Conservation (phyloP, 1,140 invertebrate genomes). For the Sipha flava region DNA sequence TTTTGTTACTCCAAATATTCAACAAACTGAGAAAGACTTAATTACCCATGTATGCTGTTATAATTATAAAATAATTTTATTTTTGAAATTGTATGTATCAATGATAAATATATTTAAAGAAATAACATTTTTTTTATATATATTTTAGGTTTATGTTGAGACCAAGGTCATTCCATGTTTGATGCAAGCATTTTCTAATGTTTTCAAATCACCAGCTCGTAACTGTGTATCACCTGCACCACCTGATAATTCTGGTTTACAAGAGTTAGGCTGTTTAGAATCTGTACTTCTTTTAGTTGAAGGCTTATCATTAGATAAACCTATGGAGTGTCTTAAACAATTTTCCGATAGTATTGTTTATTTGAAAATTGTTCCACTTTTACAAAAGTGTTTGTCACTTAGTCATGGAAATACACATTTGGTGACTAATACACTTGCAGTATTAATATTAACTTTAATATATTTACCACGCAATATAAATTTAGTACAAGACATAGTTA, state of each 20-base stretch:
- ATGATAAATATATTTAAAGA: too few species aligned
- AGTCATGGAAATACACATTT: constrained; percentile 6
- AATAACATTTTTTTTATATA: too few species aligned
- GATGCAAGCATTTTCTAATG: constrained; percentile 15
- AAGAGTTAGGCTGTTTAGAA: constrained; percentile 11
- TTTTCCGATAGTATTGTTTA: background rate
- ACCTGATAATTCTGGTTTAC: background rate
- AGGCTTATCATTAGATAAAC: constrained; percentile 20
- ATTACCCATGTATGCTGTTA: background rate
- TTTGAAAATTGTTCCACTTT: background rate
- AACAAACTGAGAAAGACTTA: background rate
- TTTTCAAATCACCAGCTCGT: background rate
- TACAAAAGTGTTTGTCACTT: constrained; percentile 5
- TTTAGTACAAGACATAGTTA: background rate
- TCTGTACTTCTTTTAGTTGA: background rate
- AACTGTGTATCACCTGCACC: constrained; percentile 23
- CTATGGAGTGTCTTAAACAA: constrained; percentile 8
- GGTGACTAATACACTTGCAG: constrained; percentile 5
- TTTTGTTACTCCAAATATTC: constrained; percentile 5
- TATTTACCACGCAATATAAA: background rate
- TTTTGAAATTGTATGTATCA: background rate
- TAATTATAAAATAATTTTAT: background rate
- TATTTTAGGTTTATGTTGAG: constrained; percentile 8
- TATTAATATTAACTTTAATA: constrained; percentile 10
- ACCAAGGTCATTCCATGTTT: constrained; percentile 5